Evolutionary conservation across 2,797 vertebrate species (phyloP), one percentile per base, ranked within the genome.

Genomic region (Valencia hispanica): DNA sequence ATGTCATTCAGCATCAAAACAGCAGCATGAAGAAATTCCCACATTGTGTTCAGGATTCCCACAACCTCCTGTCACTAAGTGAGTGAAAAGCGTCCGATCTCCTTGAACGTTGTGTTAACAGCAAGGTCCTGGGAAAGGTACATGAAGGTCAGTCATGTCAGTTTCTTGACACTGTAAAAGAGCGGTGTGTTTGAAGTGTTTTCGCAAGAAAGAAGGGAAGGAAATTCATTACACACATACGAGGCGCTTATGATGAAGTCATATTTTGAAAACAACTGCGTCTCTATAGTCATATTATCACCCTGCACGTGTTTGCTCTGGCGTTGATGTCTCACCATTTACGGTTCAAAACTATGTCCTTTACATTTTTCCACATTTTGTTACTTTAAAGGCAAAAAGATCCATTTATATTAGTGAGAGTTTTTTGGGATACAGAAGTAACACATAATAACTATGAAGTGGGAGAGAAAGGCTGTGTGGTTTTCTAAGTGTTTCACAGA

Each of bases 51-150:
- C 47, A 22, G 71, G 0, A 51, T 72, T 84, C 43, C 17, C 2
- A 36, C 55, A 68, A 30, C 18, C 30, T 48, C 4, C 7, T 20
- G 1, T 50, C 51, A 43, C 4, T 22, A 36, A 20, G 1, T n/a
- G 69, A 75, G 50, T n/a, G 43, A 57, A 73, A 51, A 39, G 45
- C 41, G 15, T 39, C 27, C n/a, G 12, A 18, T 0, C 1, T 2
- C 32, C 65, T 79, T 80, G 4, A 78, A 79, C 74, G 68, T 41
- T 79, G 81, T 80, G 27, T 57, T 53, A 43, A 63, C 22, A 32
- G 14, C 68, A 48, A 14, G 53, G 66, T 36, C 30, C 45, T 50
- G n/a, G 17, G 25, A 34, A 47, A 34, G 36, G 50, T n/a, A 14
- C 47, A 17, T 0, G 70, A 51, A 20, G 32, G 50, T 72, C 30